Percentiles rank a stretch among this genome's conserved stretches.
Conservation (phyloP, 2,888 invertebrate genomes). For the Acanthosoma haemorrhoidale region DNA sequence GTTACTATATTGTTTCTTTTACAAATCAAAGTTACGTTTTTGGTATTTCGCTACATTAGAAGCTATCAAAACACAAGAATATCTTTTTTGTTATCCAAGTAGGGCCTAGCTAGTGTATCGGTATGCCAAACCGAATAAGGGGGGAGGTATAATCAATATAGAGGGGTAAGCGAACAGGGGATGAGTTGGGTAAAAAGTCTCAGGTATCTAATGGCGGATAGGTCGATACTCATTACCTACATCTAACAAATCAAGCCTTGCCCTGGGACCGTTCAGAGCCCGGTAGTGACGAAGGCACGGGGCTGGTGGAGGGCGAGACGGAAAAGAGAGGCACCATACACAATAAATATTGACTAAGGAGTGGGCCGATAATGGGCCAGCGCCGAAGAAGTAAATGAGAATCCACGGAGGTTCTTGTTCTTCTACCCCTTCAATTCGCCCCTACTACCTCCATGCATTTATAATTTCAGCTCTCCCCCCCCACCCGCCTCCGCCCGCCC, state of each 20-base stretch:
- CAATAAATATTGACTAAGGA: slow-evolving; percentile 7
- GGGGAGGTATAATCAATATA: background rate
- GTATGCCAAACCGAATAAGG: background rate
- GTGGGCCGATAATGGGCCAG: background rate
- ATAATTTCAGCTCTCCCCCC: slow-evolving; percentile 2
- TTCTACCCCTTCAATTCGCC: slow-evolving; percentile 1
- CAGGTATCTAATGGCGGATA: background rate
- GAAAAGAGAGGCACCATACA: background rate
- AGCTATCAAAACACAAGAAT: too few relatives aligned
- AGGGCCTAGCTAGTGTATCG: too few relatives aligned
- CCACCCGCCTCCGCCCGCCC: slow-evolving; percentile 12
- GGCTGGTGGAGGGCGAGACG: background rate
- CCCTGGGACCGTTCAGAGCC: background rate
- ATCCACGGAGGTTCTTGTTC: slow-evolving; percentile 13
- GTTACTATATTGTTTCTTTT: too few relatives aligned
- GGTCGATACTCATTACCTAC: background rate
- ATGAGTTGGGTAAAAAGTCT: background rate
- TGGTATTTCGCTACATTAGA: too few relatives aligned
- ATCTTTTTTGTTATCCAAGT: too few relatives aligned
- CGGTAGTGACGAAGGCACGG: background rate
- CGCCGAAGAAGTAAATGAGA: slow-evolving; percentile 22
- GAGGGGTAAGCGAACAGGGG: background rate
- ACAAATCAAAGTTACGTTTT: too few relatives aligned
- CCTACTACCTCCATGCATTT: slow-evolving; percentile 37
- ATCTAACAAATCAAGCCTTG: background rate